Conservation (phyloP, 2,113 vertebrate species). For the Laticauda laticaudata region DNA sequence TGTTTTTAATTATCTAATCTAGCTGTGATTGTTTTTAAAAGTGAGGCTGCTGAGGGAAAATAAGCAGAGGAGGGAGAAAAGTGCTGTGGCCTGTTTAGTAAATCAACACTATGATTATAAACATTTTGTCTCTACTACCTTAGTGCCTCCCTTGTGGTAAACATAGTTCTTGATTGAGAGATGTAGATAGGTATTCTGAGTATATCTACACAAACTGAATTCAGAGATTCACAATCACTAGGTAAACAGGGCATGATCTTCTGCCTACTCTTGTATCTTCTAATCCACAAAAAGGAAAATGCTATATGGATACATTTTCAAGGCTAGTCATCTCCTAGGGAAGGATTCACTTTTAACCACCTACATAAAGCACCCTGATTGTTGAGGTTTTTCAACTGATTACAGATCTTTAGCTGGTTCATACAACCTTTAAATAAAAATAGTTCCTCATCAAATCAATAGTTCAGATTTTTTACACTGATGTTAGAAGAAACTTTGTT, state of each 20-base stretch:
- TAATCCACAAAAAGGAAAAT: neutral
- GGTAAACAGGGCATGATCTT: neutral
- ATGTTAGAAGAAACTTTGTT: neutral
- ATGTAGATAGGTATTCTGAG: neutral
- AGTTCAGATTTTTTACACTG: neutral
- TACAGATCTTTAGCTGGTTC: neutral
- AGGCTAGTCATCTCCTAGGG: neutral
- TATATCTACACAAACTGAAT: neutral
- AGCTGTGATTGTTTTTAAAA: slow-evolving; percentile 13
- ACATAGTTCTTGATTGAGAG: neutral
- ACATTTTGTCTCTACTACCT: neutral
- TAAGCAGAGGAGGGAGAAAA: neutral
- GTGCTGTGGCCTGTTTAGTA: neutral
- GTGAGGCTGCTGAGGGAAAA: neutral
- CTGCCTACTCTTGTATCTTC: neutral
- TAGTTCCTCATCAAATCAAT: neutral
- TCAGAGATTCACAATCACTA: neutral
- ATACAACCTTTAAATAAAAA: neutral
- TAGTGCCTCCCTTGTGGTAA: neutral
- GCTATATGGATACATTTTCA: neutral
- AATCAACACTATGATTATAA: neutral
- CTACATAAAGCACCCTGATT: neutral
- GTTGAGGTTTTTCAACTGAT: neutral
- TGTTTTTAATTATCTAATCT: slow-evolving; percentile 20
- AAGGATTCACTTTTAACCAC: neutral